phyloP scores from a whole-genome alignment of 2,797 vertebrate genomes.

The Synanceia verrucosa region DNA sequence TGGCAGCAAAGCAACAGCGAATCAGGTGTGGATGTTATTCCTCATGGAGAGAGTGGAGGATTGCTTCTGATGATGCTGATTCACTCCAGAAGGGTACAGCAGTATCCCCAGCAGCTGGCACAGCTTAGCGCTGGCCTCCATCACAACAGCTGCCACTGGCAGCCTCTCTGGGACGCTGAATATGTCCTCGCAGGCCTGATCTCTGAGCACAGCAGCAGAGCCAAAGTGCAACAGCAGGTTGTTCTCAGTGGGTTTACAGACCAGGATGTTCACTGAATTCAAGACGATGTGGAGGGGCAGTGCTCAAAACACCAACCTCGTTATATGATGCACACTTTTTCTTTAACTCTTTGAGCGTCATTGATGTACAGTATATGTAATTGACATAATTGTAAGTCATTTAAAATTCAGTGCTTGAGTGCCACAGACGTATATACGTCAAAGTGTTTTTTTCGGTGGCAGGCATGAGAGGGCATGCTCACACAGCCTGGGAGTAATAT shows the following conservation, averaged over 20 bases:
- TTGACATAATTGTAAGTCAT: no score
- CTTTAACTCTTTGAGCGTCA: constrained; percentile 51
- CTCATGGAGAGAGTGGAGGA: constrained; percentile 60
- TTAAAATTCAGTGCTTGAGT: no score
- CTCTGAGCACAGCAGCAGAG: constrained; percentile 71
- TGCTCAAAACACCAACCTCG: constrained; percentile 68
- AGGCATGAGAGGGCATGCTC: no score
- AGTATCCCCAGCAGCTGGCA: constrained; percentile 71
- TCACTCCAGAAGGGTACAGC: constrained; percentile 69
- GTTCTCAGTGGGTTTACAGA: constrained; percentile 61
- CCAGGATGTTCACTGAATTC: constrained; percentile 75
- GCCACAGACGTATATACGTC: no score
- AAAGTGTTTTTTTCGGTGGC: no score
- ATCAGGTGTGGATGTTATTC: constrained; percentile 73
- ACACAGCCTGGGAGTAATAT: no score
- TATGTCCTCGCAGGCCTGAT: constrained; percentile 70
- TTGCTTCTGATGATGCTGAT: constrained; percentile 65
- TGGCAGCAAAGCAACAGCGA: constrained; percentile 65
- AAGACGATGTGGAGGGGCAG: constrained; percentile 64
- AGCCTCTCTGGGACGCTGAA: constrained; percentile 66
- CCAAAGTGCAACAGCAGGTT: constrained; percentile 73
- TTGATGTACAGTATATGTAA: no score
- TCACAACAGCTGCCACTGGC: constrained; percentile 71
- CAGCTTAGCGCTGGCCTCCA: constrained; percentile 59
- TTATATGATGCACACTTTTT: constrained; percentile 46